Base-by-base conservation (phyloP, 2,113 vertebrate genomes). In the Piprites chloris region DNA sequence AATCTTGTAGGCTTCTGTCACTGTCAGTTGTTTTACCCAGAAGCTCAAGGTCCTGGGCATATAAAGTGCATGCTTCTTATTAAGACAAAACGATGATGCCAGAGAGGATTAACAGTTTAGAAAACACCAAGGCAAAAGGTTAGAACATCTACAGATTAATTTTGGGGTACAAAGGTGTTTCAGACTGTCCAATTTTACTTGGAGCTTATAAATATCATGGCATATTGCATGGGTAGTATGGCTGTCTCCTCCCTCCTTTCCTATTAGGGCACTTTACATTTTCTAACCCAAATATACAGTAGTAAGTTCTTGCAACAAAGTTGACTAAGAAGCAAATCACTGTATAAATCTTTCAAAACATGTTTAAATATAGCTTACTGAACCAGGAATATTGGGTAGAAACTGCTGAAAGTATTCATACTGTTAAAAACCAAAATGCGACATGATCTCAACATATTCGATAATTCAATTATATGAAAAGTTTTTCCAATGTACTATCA, bases 311-410 rank as follows among this genome's bases (percentile, higher is more conserved):
- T 92, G 91, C 96, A 83, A 90, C 87, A 33, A 76, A 92, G 74
- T 76, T 90, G 73, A 84, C 68, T 92, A 75, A 88, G 80, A 86
- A 94, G 75, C 55, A 96, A 90, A 94, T 94, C 85, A 88, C 82
- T 58, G 85, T 81, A 88, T 90, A 96, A 92, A 96, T 95, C 90
- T 94, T 96, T 93, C 90, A 92, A 84, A 93, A 62, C 9, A 44
- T n/a, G 41, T 88, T 93, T 95, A 93, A 90, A 89, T 93, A 84
- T 78, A 87, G 73, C 66, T 93, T 93, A 75, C 80, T 85, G 89
- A 86, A 75, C 65, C 0, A 0, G 72, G 76, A 90, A 89, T 59
- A 35, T 22, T 81, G 80, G 85, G 83, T 91, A 92, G 90, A 80
- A 93, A 87, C 53, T 90, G 76, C 67, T 87, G 66, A 94, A 96